Evolutionary conservation across 1,140 invertebrate genomes (phyloP).

Genomic region (Drosophila sucinea): DNA sequence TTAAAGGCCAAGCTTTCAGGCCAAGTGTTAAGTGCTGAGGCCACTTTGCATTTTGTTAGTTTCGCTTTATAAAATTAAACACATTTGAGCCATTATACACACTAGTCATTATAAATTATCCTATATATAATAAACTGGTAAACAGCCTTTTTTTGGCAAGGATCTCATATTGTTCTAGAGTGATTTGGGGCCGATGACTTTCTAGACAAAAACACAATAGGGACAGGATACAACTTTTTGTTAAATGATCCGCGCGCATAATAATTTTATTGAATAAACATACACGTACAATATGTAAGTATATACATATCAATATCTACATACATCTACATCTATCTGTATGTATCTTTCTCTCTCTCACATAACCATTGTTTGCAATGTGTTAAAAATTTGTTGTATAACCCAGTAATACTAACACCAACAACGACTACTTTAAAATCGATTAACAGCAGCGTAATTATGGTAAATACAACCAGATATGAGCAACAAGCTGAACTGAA

Average conservation of each 20-base stretch:
- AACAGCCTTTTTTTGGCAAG: too few species aligned
- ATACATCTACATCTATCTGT: background rate
- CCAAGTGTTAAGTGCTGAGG: too few species aligned
- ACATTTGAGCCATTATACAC: too few species aligned
- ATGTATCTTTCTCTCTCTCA: background rate
- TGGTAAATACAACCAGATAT: conserved; percentile 43
- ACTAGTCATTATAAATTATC: too few species aligned
- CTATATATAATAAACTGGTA: too few species aligned
- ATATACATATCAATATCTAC: background rate
- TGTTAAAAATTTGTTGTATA: conserved; percentile 80
- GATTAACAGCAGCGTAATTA: conserved; percentile 75
- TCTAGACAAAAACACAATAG: conserved; percentile 63
- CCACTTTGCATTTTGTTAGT: too few species aligned
- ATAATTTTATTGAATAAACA: conserved; percentile 35
- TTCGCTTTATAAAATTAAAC: too few species aligned
- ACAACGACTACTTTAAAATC: conserved; percentile 71
- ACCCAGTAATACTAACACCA: conserved; percentile 24
- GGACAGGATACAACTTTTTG: conserved; percentile 34
- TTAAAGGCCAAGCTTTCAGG: too few species aligned
- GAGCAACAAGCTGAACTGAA: background rate
- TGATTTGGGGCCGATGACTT: background rate
- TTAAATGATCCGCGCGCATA: conserved; percentile 47
- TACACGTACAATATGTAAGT: background rate
- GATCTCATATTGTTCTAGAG: too few species aligned
- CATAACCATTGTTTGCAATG: conserved; percentile 63